Conservation (phyloP, 2,888 invertebrate genomes). For the Stenurella melanura region DNA sequence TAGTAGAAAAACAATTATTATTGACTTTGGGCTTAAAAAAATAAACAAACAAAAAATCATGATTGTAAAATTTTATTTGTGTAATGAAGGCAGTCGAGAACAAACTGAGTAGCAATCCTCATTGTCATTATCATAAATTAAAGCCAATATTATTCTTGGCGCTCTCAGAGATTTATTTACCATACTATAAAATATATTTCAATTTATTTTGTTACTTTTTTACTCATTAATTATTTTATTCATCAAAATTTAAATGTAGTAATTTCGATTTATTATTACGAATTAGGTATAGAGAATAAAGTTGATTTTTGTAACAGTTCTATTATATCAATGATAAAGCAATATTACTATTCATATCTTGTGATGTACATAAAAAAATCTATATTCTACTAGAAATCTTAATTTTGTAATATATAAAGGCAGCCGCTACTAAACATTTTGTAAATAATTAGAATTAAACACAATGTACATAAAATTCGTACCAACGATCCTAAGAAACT, state of each 20-base stretch:
- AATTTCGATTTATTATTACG: not conserved
- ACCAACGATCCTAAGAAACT: slow-evolving; percentile 50
- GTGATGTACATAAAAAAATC: not conserved
- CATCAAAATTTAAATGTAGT: not conserved
- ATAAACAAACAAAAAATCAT: too few species aligned
- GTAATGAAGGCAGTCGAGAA: too few species aligned
- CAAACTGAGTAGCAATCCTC: too few species aligned
- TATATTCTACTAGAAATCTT: not conserved
- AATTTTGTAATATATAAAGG: slow-evolving; percentile 20
- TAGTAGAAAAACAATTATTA: too few species aligned
- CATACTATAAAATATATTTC: too few species aligned
- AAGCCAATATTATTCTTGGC: too few species aligned
- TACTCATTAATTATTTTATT: not conserved
- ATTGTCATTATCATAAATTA: too few species aligned
- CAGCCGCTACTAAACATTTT: slow-evolving; percentile 45
- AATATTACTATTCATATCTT: not conserved
- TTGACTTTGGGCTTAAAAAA: too few species aligned
- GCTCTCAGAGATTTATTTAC: too few species aligned
- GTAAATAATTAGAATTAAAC: slow-evolving; percentile 54
- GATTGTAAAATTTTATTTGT: too few species aligned
- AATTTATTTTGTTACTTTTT: too few species aligned
- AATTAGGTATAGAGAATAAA: not conserved
- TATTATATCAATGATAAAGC: not conserved
- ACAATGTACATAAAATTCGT: slow-evolving; percentile 55
- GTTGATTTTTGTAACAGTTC: not conserved